phyloP scores from a whole-genome alignment of 2,113 vertebrate genomes.

The Lynx canadensis region DNA sequence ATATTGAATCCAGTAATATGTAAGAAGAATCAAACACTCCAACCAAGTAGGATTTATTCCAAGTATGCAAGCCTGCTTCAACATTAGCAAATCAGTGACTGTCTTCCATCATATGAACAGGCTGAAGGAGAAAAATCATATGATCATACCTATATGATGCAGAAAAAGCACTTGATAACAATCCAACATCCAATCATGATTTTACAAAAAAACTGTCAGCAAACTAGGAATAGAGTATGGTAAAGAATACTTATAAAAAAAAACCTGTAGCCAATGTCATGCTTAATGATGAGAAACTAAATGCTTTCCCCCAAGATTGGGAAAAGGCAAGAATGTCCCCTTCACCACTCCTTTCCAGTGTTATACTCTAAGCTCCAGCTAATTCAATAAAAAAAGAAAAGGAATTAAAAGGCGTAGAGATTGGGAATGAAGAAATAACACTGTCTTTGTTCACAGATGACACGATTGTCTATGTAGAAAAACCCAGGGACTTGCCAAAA shows the following conservation, averaged over 20 bases:
- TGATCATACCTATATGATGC: background rate
- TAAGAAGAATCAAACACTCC: background rate
- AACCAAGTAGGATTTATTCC: background rate
- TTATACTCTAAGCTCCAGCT: background rate
- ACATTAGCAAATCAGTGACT: background rate
- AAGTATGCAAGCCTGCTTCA: background rate
- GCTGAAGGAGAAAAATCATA: background rate
- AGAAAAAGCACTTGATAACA: background rate
- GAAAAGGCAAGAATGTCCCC: background rate
- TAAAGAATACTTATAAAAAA: background rate
- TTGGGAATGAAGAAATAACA: slow-evolving; percentile 13
- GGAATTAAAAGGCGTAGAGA: background rate
- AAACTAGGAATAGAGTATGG: background rate
- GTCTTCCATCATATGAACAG: background rate
- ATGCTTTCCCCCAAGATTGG: background rate
- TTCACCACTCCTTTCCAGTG: background rate
- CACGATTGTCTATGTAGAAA: background rate
- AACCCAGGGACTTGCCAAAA: background rate
- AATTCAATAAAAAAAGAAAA: background rate
- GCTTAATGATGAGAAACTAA: background rate
- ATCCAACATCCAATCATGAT: background rate
- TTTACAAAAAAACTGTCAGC: background rate
- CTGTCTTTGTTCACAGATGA: background rate
- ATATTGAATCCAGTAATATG: background rate
- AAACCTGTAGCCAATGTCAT: background rate